A percentile compares a stretch with the other conserved stretches of the same genome.
Evolutionary conservation across 2,113 vertebrate genomes (phyloP).

Genomic region (Rhodinocichla rosea): DNA sequence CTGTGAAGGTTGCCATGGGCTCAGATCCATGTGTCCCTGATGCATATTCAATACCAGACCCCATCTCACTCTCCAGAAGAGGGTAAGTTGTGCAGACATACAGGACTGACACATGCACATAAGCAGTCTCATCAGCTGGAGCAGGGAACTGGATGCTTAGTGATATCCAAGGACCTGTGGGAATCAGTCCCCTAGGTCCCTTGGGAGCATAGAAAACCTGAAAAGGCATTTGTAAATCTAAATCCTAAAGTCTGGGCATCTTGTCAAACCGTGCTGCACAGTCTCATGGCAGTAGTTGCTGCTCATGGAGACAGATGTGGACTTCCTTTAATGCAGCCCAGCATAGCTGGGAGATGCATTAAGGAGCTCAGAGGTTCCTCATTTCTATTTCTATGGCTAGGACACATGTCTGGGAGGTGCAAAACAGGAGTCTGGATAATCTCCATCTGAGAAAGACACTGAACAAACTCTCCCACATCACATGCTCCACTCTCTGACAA

Average conservation of each 20-base stretch:
- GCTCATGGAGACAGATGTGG: not conserved
- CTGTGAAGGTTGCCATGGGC: conserved; percentile 63
- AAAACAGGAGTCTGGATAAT: not conserved
- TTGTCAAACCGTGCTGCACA: not conserved
- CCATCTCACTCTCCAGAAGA: conserved; percentile 20
- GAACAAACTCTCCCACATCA: not conserved
- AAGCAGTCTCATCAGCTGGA: conserved; percentile 11
- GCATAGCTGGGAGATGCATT: not conserved
- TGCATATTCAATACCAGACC: conserved; percentile 64
- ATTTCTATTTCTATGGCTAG: not conserved
- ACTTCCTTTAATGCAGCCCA: not conserved
- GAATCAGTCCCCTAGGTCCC: not conserved
- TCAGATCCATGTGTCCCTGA: conserved; percentile 60
- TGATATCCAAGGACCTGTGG: not conserved
- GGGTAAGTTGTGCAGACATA: not conserved
- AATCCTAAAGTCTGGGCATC: not conserved
- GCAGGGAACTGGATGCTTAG: not conserved
- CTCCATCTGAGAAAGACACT: not conserved
- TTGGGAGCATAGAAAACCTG: not conserved
- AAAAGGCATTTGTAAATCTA: not conserved
- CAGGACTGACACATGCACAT: not conserved
- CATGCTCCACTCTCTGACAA: not conserved
- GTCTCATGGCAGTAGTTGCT: not conserved
- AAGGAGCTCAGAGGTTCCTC: not conserved
- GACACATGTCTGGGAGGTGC: not conserved